Evolutionary conservation across 2,888 invertebrate species (phyloP).

Genomic region (Ctenicera cuprea): DNA sequence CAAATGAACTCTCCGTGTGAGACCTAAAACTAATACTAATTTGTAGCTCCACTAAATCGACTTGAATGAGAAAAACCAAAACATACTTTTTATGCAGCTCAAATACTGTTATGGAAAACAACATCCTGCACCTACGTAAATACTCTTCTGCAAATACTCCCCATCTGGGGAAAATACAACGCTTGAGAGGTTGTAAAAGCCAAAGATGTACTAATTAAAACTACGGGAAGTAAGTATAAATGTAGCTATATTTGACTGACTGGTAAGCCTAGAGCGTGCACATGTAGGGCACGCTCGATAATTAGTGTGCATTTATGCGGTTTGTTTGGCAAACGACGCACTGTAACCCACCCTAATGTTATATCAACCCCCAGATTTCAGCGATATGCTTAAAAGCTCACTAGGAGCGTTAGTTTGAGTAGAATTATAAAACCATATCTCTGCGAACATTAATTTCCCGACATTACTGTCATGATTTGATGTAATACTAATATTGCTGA

Average conservation of each 20-base stretch:
- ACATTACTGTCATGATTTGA: background rate
- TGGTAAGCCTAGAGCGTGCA: conserved; percentile 16
- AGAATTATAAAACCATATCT: conserved; percentile 24
- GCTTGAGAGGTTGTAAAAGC: too few species aligned
- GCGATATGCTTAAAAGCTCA: conserved; percentile 31
- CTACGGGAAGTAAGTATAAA: conserved; percentile 5
- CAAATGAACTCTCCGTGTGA: too few species aligned
- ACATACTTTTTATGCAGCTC: too few species aligned
- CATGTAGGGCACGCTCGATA: conserved; percentile 26
- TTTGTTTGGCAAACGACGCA: conserved; percentile 40
- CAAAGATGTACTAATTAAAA: too few species aligned
- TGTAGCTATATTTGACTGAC: conserved; percentile 12
- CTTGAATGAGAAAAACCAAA: too few species aligned
- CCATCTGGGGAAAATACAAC: too few species aligned
- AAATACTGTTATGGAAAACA: too few species aligned
- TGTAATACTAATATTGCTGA: too few species aligned
- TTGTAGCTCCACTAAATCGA: too few species aligned
- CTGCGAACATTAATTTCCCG: conserved; percentile 15
- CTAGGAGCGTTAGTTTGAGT: conserved; percentile 12
- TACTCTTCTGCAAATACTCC: too few species aligned
- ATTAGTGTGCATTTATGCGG: conserved; percentile 32
- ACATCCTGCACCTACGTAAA: too few species aligned
- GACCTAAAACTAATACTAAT: too few species aligned
- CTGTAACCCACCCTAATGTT: conserved; percentile 33
- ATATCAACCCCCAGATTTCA: conserved; percentile 30